Percentiles rank a stretch among this genome's conserved stretches.
phyloP scores from a whole-genome alignment of 1,140 invertebrate genomes.

The Pantala flavescens region DNA sequence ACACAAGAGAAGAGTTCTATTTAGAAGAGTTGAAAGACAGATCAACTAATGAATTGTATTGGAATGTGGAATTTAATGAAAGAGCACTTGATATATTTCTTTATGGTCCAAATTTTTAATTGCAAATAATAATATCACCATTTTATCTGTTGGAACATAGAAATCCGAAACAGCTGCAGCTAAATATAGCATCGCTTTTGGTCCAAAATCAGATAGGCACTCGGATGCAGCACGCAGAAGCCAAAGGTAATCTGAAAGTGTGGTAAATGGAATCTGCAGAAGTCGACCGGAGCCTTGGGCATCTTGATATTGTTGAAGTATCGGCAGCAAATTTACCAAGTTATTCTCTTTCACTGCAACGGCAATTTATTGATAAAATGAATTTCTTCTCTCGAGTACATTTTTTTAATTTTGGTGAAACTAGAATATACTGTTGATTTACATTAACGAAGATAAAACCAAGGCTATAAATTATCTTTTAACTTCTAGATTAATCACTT shows the following conservation, averaged over 20 bases:
- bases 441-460: too few relatives aligned
- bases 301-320: conserved; percentile 61
- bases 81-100: too few relatives aligned
- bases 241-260: conserved; percentile 89
- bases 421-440: too few relatives aligned
- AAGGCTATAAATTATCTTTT: too few relatives aligned
- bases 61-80: too few relatives aligned
- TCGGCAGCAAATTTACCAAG: conserved; percentile 51
- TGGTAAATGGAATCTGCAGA: conserved; percentile 67
- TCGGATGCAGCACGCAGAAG: conserved; percentile 70
- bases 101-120: too few relatives aligned
- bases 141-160: conserved; percentile 84
- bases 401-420: neutral
- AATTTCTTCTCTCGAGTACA: conserved; percentile 20
- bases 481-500: too few relatives aligned
- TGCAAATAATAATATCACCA: conserved; percentile 50
- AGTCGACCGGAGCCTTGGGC: conserved; percentile 52
- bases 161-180: conserved; percentile 98
- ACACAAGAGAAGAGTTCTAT: too few relatives aligned
- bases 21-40: too few relatives aligned
- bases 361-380: conserved; percentile 19
- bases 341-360: conserved; percentile 55
- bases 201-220: conserved; percentile 53
- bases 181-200: conserved; percentile 74
- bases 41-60: too few relatives aligned